These are phyloP conservation scores for Mongoloraphidia duomilia DNA, from an alignment of 2,888 invertebrate genomes.

Conservation along the genomic window DNA sequence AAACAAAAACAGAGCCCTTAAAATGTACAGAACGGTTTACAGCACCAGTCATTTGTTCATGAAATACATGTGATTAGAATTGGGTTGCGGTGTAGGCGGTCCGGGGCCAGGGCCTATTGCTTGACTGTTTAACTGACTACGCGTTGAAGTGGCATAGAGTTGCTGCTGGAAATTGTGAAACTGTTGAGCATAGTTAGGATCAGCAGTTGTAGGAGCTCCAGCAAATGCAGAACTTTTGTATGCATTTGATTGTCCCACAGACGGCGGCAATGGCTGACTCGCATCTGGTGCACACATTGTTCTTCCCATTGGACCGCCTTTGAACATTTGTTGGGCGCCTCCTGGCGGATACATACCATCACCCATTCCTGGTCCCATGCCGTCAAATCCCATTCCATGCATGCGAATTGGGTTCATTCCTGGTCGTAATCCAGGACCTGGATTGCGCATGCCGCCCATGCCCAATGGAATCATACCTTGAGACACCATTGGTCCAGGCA, in stretches of 20 bases:
- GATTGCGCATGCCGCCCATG: conserved; percentile 27
- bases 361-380: conserved; percentile 25
- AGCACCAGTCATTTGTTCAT: conserved; percentile 28
- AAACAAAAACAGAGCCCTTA: too few relatives aligned
- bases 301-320: conserved; percentile 38
- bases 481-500: conserved; percentile 29
- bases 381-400: conserved; percentile 28
- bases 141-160: conserved; percentile 74
- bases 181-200: conserved; percentile 88
- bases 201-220: conserved; percentile 63
- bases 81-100: conserved; percentile 27
- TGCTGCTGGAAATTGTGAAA: conserved; percentile 94
- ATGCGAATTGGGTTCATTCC: conserved; percentile 31
- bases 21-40: neutral
- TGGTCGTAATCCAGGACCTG: conserved; percentile 28
- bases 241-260: conserved; percentile 56
- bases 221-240: conserved; percentile 71
- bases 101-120: conserved; percentile 33
- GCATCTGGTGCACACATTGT: conserved; percentile 42
- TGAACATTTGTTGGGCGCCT: conserved; percentile 37
- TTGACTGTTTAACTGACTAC: conserved; percentile 39
- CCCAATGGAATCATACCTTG: conserved; percentile 24
- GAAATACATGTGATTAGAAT: conserved; percentile 32
- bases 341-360: conserved; percentile 27
- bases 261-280: conserved; percentile 62